phyloP scores from a whole-genome alignment of 1,140 invertebrate genomes.

The Trinorchestia longiramus region DNA sequence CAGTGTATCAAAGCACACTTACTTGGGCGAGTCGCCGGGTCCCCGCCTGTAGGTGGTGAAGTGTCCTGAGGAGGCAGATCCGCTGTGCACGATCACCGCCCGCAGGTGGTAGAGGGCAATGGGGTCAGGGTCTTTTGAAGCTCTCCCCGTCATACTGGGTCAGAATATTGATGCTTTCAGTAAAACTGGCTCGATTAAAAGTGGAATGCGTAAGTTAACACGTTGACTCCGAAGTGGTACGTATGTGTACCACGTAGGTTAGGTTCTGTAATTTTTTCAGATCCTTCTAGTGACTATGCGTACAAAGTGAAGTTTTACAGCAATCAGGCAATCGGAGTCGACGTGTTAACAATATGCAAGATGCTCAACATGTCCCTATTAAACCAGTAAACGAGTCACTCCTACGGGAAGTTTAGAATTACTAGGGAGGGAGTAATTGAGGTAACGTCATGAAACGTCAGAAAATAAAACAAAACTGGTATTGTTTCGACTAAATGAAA shows the following conservation, averaged over 20 bases:
- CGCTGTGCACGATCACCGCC: slow-evolving; percentile 30
- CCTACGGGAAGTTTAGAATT: background rate
- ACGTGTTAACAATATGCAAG: too few species aligned
- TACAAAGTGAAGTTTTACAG: too few species aligned
- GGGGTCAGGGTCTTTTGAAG: background rate
- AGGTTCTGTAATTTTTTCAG: too few species aligned
- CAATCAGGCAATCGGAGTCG: too few species aligned
- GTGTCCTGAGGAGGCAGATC: slow-evolving; percentile 25
- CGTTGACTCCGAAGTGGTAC: too few species aligned
- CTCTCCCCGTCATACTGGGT: background rate
- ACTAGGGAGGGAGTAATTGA: background rate
- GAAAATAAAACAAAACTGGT: background rate
- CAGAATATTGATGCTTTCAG: background rate
- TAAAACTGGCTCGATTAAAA: too few species aligned
- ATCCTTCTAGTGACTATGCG: too few species aligned
- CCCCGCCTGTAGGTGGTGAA: slow-evolving; percentile 48
- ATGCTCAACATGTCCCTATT: background rate
- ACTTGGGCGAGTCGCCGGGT: background rate
- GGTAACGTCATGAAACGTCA: background rate
- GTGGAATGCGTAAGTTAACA: too few species aligned
- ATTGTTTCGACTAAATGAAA: background rate
- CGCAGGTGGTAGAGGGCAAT: background rate
- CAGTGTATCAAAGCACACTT: background rate
- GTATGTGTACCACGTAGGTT: too few species aligned
- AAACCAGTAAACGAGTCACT: background rate